Conservation (phyloP, 2,797 vertebrate species). For the Prunella strophiata region DNA sequence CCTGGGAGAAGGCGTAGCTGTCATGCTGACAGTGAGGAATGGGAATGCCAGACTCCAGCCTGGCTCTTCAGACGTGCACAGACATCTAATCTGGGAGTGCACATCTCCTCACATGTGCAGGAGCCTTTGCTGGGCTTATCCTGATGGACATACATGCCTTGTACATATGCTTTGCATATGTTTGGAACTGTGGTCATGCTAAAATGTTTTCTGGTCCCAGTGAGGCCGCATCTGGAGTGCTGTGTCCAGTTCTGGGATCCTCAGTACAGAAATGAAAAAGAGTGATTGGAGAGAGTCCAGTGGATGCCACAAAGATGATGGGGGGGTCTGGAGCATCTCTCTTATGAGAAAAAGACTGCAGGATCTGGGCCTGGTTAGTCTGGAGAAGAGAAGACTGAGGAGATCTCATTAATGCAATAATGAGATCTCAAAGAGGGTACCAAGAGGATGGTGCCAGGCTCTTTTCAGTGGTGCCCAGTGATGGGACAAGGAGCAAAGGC, state of each 20-base stretch:
- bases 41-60: background rate
- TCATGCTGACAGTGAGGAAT: background rate
- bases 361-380: background rate
- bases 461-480: background rate
- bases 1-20: background rate
- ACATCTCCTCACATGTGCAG: background rate
- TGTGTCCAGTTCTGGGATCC: background rate
- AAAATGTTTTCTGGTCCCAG: background rate
- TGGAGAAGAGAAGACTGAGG: background rate
- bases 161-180: background rate
- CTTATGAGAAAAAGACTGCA: fast-evolving
- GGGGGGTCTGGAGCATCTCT: background rate
- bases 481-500: background rate
- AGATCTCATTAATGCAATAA: background rate
- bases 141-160: background rate
- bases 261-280: background rate
- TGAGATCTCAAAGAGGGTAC: background rate
- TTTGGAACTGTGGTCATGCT: background rate
- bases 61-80: background rate
- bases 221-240: background rate
- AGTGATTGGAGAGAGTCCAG: background rate
- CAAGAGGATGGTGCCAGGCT: background rate
- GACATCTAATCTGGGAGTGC: background rate
- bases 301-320: background rate
- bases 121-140: background rate